A percentile compares a stretch with the other conserved stretches of the same genome.
phyloP scores from a whole-genome alignment of 2,888 invertebrate genomes.

The Anthrax anthrax region DNA sequence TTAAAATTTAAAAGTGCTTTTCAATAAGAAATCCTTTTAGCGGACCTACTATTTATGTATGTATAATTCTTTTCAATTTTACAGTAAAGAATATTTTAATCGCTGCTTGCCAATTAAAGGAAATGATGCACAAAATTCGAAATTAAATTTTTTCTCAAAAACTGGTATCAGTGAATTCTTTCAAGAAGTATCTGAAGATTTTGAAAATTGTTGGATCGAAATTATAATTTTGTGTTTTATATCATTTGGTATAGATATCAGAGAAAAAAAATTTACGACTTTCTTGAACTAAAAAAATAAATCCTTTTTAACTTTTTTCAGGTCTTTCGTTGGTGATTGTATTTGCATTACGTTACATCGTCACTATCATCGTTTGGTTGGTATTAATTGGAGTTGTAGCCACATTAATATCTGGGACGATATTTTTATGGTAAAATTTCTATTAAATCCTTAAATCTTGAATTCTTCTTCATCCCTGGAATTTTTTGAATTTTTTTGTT shows the following conservation, averaged over 20 bases:
- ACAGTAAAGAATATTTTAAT: conserved; percentile 37
- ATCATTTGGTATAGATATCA: conserved; percentile 41
- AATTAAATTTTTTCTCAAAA: conserved; percentile 35
- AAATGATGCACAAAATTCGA: conserved; percentile 14
- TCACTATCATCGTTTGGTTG: conserved; percentile 47
- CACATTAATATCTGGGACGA: conserved; percentile 39
- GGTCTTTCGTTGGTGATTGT: conserved; percentile 41
- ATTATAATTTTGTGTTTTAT: conserved; percentile 43
- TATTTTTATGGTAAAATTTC: conserved; percentile 42
- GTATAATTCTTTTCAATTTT: too few relatives aligned
- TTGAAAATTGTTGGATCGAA: conserved; percentile 43
- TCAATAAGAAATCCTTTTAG: too few relatives aligned
- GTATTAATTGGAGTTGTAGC: conserved; percentile 39
- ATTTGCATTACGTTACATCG: conserved; percentile 42
- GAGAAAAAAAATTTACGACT: background rate
- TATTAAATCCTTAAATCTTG: background rate
- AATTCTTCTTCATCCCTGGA: too few relatives aligned
- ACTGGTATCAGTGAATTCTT: conserved; percentile 39
- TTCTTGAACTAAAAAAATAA: background rate
- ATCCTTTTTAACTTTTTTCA: conserved; percentile 18
- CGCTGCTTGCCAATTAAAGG: conserved; percentile 28
- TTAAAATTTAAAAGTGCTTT: background rate
- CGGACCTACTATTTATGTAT: too few relatives aligned
- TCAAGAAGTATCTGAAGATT: conserved; percentile 45
- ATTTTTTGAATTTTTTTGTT: background rate